Base-by-base conservation (phyloP, 64 coral and sea anemone genomes). In the Montipora foliosa region DNA sequence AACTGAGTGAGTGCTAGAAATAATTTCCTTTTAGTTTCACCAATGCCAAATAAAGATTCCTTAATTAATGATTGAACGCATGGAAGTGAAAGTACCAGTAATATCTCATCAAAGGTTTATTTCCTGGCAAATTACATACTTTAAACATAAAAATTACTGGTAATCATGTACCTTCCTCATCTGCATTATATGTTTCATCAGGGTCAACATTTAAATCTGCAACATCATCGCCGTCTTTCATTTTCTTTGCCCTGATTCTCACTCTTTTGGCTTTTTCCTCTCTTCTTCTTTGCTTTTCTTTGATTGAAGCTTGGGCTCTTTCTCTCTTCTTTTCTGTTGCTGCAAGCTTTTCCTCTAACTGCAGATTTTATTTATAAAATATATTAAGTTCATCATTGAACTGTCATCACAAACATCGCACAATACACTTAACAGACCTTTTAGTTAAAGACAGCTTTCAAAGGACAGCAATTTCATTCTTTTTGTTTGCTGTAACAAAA, bases 111-210 rank as follows among this genome's bases (percentile, higher is more conserved):
- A 37, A 0, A 37, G 37, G 37, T 37, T 37, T 37, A 37, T 37
- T 37, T 37, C 37, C 37, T 37, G 2, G 37, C 37, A 37, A 37
- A 37, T 37, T 37, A 2, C 37, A 2, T 37, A 37, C 37, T 37
- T 37, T 0, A 37, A 37, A 37, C 37, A 37, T 37, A 37, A 37
- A 2, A 37, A 37, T 37, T 37, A 37, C 37, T 37, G 37, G 37
- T 37, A 37, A 14, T 67, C 2, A 46, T 44, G 44, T 52, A 98
- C 96, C 94, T 98, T 95, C 96, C 24, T 95, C 90, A 44, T 81
- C 90, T 51, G 87, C 94, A 93, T 98, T 98, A 75, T 93, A 98
- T 15, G 80, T 95, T 49, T 95, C 90, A 91, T 98, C 96, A 47
- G 59, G 93, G 81, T 98, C 93, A 9, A 98, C 66, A 46, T 81